phyloP scores from a whole-genome alignment of 2,113 vertebrate genomes.

The Puntigrus tetrazona region DNA sequence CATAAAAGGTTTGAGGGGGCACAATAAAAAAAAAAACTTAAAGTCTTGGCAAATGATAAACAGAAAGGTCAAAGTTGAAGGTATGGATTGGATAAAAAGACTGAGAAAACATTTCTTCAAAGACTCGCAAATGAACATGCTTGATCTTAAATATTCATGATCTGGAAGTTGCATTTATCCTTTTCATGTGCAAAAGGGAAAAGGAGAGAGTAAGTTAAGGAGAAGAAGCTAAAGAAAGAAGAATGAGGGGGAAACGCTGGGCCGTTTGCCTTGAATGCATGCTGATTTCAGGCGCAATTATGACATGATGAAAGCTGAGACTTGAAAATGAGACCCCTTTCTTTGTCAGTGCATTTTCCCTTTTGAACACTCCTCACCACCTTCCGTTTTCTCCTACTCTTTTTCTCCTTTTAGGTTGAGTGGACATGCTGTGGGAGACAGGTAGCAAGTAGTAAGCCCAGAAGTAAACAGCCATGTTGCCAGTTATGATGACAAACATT shows the following conservation, averaged over 20 bases:
- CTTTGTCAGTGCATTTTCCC: neutral
- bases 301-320: slow-evolving; percentile 11
- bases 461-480: neutral
- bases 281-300: slow-evolving; percentile 30
- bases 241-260: neutral
- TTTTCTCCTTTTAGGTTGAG: neutral
- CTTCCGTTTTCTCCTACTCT: neutral
- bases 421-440: slow-evolving; percentile 8
- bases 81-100: neutral
- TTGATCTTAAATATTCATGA: slow-evolving; percentile 49
- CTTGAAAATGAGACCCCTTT: neutral
- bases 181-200: slow-evolving; percentile 41
- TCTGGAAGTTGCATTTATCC: neutral
- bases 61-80: slow-evolving; percentile 33
- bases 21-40: neutral
- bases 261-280: slow-evolving; percentile 13
- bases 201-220: slow-evolving; percentile 36
- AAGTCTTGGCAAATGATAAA: slow-evolving; percentile 19
- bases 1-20: neutral
- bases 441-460: neutral
- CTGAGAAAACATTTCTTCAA: slow-evolving; percentile 27
- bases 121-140: slow-evolving; percentile 32
- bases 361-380: neutral
- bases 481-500: neutral
- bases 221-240: slow-evolving; percentile 17